Base-by-base conservation (phyloP, 2,888 invertebrate genomes). In the Rugalucina vietnamica region DNA sequence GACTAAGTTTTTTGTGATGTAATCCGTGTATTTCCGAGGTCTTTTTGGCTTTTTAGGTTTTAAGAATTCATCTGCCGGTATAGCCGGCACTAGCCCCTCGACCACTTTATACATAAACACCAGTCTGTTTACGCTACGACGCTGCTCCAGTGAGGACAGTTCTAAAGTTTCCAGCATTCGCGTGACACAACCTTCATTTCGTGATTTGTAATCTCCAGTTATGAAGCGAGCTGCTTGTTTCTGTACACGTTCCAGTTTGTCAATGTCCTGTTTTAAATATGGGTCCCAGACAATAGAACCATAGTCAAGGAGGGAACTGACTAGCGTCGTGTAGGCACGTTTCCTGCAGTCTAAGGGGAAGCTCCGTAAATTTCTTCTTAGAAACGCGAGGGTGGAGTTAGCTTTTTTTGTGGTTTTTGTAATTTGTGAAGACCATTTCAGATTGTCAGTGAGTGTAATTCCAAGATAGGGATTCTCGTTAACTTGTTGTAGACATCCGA, bases 21-120 rank as follows among this genome's bases (percentile, higher is more conserved):
- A 73, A 8, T 27, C 50, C 4, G n/a, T 49, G 37, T 27, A 43
- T 8, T 72, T 72, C 24, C 21, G 18, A 21, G 39, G 10, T 24
- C 27, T n/a, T 39, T n/a, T 73, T 43, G 5, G 57, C 0, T 75
- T 75, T 34, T 12, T n/a, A 2, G 57, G 75, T 57, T 21, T 32
- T 32, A 75, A 21, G 29, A 34, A 54, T 12, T 75, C 75, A 24
- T 50, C 57, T n/a, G 34, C 32, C 34, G 39, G 24, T 36, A 75
- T 50, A 14, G 75, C 75, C 57, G 75, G 57, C 21, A 75, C 75
- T 36, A 75, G 14, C 54, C 73, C 73, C 39, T 73, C 73, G 73
- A 73, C 49, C 73, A 73, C 24, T 18, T 72, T 72, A 49, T 24
- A 72, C 1, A 72, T 39, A 49, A 72, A 72, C 27, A 72, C 10